Evolutionary conservation across 2,113 vertebrate genomes (phyloP).

Genomic region (Atherinomorus stipes): DNA sequence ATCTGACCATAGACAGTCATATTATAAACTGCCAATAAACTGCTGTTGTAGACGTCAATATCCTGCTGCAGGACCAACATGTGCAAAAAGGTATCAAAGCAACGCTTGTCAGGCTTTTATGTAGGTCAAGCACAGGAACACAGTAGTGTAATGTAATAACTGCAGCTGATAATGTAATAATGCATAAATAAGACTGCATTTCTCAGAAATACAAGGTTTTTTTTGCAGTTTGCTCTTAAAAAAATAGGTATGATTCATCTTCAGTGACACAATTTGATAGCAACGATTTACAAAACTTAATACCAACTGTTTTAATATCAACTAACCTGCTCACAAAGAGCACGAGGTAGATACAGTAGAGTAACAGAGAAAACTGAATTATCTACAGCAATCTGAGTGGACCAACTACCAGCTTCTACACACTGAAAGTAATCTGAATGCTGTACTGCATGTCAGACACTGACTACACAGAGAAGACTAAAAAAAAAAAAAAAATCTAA

Average conservation of each 20-base stretch:
- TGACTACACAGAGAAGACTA: too few species aligned
- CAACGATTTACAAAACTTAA: constrained; percentile 5
- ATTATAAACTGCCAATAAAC: background rate
- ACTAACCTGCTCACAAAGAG: background rate
- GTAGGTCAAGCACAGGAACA: background rate
- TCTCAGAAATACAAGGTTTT: too few species aligned
- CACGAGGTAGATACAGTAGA: background rate
- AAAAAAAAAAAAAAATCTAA: background rate
- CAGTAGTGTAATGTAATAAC: too few species aligned
- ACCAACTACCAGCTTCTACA: too few species aligned
- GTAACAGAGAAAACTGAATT: background rate
- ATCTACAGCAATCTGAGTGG: background rate
- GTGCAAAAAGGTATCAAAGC: background rate
- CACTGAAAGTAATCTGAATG: too few species aligned
- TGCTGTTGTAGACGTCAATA: too few species aligned
- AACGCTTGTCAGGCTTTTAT: background rate
- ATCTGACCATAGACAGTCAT: background rate
- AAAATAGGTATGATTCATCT: too few species aligned
- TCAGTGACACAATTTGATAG: background rate
- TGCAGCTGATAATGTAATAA: too few species aligned
- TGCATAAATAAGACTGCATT: too few species aligned
- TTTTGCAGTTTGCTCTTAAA: too few species aligned
- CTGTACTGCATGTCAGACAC: too few species aligned
- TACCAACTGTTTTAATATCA: background rate
- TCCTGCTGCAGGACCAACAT: background rate